Base-by-base conservation (phyloP, 2,888 invertebrate species). In the Mythimna albipuncta region DNA sequence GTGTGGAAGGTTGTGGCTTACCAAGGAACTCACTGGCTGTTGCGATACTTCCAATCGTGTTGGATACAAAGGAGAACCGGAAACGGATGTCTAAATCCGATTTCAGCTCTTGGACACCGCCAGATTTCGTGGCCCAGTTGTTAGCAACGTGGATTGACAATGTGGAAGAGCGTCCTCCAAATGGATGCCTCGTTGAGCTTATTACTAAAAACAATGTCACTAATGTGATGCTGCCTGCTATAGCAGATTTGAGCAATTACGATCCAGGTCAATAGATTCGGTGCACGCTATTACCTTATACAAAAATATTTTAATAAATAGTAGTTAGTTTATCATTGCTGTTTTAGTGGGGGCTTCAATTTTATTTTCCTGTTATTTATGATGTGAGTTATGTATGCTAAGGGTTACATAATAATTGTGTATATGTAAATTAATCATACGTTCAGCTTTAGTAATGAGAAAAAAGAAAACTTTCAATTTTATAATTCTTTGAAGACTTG, bases 61-160 rank as follows among this genome's bases (percentile, higher is more conserved):
- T 99, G 71, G 99, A 99, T 90, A 99, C 99, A 2, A 99, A 99
- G 77, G 99, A 99, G 99, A 99, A 99, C 91, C 97, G 99, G 71
- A 99, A 99, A 94, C 99, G 98, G 98, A 99, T 99, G 99, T 98
- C 99, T 0, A 97, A 97, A 87, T 99, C 98, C 19, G 99, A 99
- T 92, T 98, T 98, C 82, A 96, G 98, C 41, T 97, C 98, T 9
- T 99, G 99, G 99, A 99, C 99, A 13, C 97, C 99, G 0, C 94
- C 99, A 54, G 97, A 97, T 68, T 99, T 97, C 94, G 97, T 99
- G 41, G 98, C 99, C 57, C 97, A 98, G 97, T 97, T 98, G 69
- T 98, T 99, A 88, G 96, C 97, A 88, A 98, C 98, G 88, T 99
- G 99, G 99, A 97, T 98, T 32, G 97, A 97, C 88, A 97, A 97